A percentile compares a stretch with the other conserved stretches of the same genome.
Conservation (phyloP, 2,797 vertebrate species). For the Chromis chromis region DNA sequence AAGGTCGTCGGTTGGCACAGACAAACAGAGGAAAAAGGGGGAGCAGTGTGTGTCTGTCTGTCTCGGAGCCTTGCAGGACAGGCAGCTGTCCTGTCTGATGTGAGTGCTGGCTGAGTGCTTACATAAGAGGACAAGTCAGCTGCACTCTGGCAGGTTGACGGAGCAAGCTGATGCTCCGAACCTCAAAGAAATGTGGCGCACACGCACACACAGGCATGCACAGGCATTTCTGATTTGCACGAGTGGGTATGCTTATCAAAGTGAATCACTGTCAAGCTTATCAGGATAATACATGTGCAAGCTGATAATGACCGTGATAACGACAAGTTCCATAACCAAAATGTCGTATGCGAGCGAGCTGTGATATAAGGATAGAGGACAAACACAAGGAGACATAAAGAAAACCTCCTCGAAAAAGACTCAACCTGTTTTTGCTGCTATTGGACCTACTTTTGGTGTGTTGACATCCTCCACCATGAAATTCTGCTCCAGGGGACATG, state of each 20-base stretch:
- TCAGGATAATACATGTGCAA: conserved; percentile 27
- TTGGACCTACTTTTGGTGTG: conserved; percentile 92
- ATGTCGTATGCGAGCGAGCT: neutral
- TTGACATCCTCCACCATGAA: conserved; percentile 95
- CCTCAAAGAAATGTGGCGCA: conserved; percentile 40
- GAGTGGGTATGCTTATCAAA: conserved; percentile 53
- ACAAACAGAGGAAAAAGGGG: conserved; percentile 16
- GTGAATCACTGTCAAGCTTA: conserved; percentile 43
- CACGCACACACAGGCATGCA: neutral
- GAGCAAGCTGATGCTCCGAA: conserved; percentile 46
- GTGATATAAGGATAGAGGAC: conserved; percentile 2
- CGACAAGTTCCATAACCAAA: conserved; percentile 21
- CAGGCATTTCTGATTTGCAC: conserved; percentile 38
- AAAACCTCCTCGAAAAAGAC: neutral
- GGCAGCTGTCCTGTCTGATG: conserved; percentile 82
- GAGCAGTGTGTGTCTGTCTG: conserved; percentile 22
- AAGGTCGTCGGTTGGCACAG: conserved; percentile 61
- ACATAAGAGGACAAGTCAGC: conserved; percentile 74
- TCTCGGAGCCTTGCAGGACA: conserved; percentile 63
- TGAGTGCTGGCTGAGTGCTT: conserved; percentile 67
- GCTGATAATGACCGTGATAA: conserved; percentile 44
- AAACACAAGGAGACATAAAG: neutral
- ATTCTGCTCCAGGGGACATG: conserved; percentile 86
- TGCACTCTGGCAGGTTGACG: conserved; percentile 63
- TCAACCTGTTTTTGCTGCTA: neutral